These are phyloP conservation scores for Drosophila mayaguana DNA, from an alignment of 2,888 invertebrate species.

Conservation along the genomic window DNA sequence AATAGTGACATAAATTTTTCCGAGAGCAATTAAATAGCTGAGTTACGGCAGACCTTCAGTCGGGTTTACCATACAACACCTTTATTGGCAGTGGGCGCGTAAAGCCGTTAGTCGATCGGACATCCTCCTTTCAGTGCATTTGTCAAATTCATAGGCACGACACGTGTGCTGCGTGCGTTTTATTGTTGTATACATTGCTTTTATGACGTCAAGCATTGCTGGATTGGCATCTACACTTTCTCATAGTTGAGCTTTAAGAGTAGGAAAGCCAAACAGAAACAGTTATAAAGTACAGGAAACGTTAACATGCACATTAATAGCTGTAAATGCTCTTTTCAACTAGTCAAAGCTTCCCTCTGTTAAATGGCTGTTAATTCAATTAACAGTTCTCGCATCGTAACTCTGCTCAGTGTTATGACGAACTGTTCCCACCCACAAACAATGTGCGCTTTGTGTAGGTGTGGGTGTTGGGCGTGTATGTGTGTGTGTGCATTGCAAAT, in stretches of 20 bases:
- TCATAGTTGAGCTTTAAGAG: neutral
- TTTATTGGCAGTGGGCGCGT: slow-evolving; percentile 37
- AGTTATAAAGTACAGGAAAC: neutral
- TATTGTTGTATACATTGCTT: slow-evolving; percentile 37
- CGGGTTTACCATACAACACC: slow-evolving; percentile 69
- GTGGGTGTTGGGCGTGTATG: neutral
- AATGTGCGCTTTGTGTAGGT: neutral
- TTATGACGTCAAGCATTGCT: neutral
- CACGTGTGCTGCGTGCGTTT: slow-evolving; percentile 64
- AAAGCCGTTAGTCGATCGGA: neutral
- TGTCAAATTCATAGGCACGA: slow-evolving; percentile 44
- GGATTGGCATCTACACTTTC: slow-evolving; percentile 1
- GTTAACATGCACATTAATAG: neutral
- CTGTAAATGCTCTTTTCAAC: neutral
- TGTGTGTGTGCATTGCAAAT: slow-evolving; percentile 40
- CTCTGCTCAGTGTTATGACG: neutral
- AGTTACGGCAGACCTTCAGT: slow-evolving; percentile 15
- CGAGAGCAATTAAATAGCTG: slow-evolving; percentile 43
- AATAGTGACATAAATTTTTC: slow-evolving; percentile 47
- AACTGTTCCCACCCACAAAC: slow-evolving; percentile 16
- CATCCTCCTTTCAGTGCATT: slow-evolving; percentile 28
- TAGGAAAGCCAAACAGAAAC: neutral
- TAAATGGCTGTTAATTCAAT: slow-evolving; percentile 1
- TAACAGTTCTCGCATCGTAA: neutral
- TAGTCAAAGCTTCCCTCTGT: slow-evolving; percentile 5